A percentile compares a stretch with the other conserved stretches of the same genome.
Evolutionary conservation across 2,888 invertebrate species (phyloP).

Genomic region (Chloroclystis v-ata): DNA sequence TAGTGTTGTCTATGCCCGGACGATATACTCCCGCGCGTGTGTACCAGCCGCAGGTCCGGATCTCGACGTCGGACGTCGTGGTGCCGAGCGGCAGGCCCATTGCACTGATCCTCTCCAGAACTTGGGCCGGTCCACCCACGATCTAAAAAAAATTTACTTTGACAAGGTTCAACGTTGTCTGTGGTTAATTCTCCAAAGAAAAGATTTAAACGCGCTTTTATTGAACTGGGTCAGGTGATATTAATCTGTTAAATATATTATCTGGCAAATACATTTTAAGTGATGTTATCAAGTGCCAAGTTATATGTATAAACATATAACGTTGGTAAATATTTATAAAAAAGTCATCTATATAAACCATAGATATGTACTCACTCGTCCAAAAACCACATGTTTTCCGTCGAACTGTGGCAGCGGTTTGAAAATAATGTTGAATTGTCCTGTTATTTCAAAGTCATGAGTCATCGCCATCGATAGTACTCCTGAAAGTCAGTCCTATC

Average conservation of each 20-base stretch:
- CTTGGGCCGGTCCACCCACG: conserved; percentile 53
- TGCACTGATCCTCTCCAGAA: conserved; percentile 66
- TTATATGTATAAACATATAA: no score
- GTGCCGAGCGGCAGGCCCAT: conserved; percentile 64
- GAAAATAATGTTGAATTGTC: conserved; percentile 79
- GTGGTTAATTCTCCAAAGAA: no score
- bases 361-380: conserved; percentile 75
- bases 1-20: conserved; percentile 53
- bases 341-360: no score
- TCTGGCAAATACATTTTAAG: no score
- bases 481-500: conserved; percentile 43
- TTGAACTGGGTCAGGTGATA: no score
- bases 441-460: conserved; percentile 60
- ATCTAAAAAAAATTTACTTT: conserved; percentile 54
- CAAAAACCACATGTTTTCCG: conserved; percentile 75
- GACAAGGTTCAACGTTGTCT: no score
- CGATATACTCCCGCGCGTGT: conserved; percentile 49
- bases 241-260: no score
- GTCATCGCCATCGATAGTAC: conserved; percentile 73
- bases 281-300: no score
- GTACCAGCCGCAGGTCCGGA: conserved; percentile 54
- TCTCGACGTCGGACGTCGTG: conserved; percentile 50
- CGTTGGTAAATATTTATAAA: no score
- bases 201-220: no score
- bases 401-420: conserved; percentile 73